Base-by-base conservation (phyloP, 2,888 invertebrate species). In the Cheilosia urbana region DNA sequence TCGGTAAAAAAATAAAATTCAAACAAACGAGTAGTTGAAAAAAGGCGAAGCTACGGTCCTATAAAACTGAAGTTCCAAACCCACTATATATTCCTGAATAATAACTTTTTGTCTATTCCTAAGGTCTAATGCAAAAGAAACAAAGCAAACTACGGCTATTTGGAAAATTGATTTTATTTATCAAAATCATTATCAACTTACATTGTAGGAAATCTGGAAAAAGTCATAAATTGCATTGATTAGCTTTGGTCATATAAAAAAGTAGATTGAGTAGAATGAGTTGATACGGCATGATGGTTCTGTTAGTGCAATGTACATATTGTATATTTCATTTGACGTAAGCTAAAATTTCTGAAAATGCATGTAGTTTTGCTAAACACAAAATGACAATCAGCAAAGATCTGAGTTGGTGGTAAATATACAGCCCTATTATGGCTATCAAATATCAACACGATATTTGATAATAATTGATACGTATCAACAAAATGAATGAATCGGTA, bases 201-300 rank as follows among this genome's bases (percentile, higher is more conserved):
- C 85, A 85, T 85, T 85, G 21, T 7, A 85, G 80, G 69, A 85
- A 85, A 85, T 85, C 85, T 85, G 85, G 51, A 85, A 85, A 78
- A 76, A 77, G 71, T 66, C 21, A 72, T 15, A 85, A 76, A 62
- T 80, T 57, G 17, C 42, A 76, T 62, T 55, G 65, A 55, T 79
- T 83, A 77, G 62, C 66, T 55, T 77, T 55, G 21, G 34, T 57
- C 57, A 57, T 34, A 42, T 11, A 57, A 19, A 57, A 19, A 19
- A 49, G 6, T 27, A 27, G 27, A 6, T 27, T 27, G 27, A 9
- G 30, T 30, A 30, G 30, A 9, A 51, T 45, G 45, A 6, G 15
- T 17, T 13, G 15, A 49, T 15, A 65, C 40, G 21, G 7, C 21
- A 34, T 65, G n/a, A 37, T 65, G 24, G 9, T 37, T 49, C 34